These are phyloP conservation scores for Drosophila nasuta DNA, from an alignment of 1,140 invertebrate genomes.

Conservation along the genomic window DNA sequence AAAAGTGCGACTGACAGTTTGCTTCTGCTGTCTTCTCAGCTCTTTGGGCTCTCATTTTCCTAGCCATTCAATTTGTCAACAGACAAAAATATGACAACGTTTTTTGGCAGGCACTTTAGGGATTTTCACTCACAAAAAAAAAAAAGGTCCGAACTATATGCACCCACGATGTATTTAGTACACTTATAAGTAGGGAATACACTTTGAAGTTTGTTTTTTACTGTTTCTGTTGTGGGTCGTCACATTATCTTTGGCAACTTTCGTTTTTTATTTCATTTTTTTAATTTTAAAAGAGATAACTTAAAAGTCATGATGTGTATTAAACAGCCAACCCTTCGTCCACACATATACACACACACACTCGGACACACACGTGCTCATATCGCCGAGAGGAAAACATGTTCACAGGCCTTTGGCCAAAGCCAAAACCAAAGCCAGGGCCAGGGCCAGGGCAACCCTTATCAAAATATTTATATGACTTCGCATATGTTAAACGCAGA, in stretches of 20 bases:
- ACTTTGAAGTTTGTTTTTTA: conserved; percentile 48
- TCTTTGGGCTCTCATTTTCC: conserved; percentile 9
- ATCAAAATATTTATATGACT: conserved; percentile 84
- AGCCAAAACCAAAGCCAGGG: no score
- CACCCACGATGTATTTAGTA: conserved; percentile 18
- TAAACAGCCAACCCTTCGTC: conserved; percentile 68
- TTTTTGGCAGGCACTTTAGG: conserved; percentile 77
- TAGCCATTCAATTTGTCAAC: conserved; percentile 73
- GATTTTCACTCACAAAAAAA: conserved; percentile 48
- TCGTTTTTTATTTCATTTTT: conserved; percentile 24
- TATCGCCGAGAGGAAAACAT: conserved; percentile 58
- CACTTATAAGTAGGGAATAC: conserved; percentile 13
- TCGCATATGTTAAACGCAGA: conserved; percentile 78
- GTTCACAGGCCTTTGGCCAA: conserved; percentile 57
- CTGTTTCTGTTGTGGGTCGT: conserved; percentile 24
- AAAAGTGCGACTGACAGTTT: conserved; percentile 68
- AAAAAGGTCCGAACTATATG: conserved; percentile 56
- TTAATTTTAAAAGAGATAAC: conserved; percentile 68
- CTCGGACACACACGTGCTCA: conserved; percentile 8
- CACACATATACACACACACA: background rate
- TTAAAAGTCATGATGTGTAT: conserved; percentile 83
- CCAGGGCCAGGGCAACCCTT: conserved; percentile 67
- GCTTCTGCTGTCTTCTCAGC: background rate
- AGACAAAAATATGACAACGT: conserved; percentile 73
- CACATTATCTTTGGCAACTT: conserved; percentile 60